Evolutionary conservation across 2,888 invertebrate species (phyloP).

Genomic region (Agrotis ipsilon): DNA sequence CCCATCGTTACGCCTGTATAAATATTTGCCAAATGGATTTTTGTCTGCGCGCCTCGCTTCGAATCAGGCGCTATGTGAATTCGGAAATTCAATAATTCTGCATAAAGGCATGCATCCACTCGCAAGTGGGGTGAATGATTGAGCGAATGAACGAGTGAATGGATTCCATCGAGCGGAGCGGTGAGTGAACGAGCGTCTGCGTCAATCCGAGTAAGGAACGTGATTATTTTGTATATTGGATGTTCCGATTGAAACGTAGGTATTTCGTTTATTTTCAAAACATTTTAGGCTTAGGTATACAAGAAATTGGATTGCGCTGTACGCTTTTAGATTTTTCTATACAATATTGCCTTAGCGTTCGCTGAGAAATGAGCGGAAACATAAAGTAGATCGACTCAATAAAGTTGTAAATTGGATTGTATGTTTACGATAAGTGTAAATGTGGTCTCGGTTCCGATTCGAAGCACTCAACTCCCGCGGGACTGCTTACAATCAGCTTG

Average conservation of each 20-base stretch:
- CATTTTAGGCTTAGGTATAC: constrained; percentile 69
- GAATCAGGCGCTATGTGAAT: constrained; percentile 74
- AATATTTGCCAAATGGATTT: constrained; percentile 80
- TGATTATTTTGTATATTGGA: constrained; percentile 81
- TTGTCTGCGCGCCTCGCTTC: constrained; percentile 70
- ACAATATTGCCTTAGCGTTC: constrained; percentile 57
- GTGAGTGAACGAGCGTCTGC: constrained; percentile 72
- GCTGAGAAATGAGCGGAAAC: constrained; percentile 40
- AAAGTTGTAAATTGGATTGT: constrained; percentile 43
- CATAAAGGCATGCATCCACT: constrained; percentile 84
- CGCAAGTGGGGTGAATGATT: constrained; percentile 79
- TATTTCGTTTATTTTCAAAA: constrained; percentile 74
- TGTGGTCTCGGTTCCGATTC: constrained; percentile 31
- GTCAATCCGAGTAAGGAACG: constrained; percentile 74
- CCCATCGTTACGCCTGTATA: constrained; percentile 61
- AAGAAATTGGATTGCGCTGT: constrained; percentile 68
- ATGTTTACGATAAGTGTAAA: constrained; percentile 40
- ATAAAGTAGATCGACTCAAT: constrained; percentile 42
- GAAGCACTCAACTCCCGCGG: constrained; percentile 26
- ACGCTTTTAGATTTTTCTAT: constrained; percentile 65
- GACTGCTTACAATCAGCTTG: constrained; percentile 16
- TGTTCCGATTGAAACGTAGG: constrained; percentile 71
- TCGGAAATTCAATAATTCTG: constrained; percentile 85
- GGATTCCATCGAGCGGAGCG: constrained; percentile 75
- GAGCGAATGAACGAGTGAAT: constrained; percentile 81